These are phyloP conservation scores for Cyphomyrus plagiostoma DNA, from an alignment of 2,113 vertebrate genomes.

Conservation along the genomic window DNA sequence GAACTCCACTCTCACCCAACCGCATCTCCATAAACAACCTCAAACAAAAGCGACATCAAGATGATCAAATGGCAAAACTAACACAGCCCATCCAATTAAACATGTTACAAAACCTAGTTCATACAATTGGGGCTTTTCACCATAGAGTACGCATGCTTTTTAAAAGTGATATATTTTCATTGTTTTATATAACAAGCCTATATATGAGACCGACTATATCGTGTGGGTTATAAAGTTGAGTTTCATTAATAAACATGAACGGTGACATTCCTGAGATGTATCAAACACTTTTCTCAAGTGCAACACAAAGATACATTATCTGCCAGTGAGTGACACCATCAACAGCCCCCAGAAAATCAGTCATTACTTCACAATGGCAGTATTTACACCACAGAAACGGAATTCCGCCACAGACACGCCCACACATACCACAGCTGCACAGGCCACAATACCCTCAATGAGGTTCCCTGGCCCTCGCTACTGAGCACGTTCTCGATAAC, in stretches of 20 bases:
- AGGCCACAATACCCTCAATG: not conserved
- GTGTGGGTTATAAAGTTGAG: not conserved
- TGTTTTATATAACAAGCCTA: not conserved
- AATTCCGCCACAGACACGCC: not conserved
- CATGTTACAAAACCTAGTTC: not conserved
- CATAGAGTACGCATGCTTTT: not conserved
- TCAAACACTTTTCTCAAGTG: not conserved
- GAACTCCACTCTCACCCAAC: not conserved
- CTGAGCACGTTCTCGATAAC: not conserved
- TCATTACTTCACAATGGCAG: not conserved
- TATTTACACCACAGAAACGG: conserved; percentile 3
- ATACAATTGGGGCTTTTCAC: not conserved
- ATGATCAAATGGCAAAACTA: conserved; percentile 4
- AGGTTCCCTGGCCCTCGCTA: not conserved
- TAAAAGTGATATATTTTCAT: not conserved
- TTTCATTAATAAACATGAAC: not conserved
- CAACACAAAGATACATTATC: not conserved
- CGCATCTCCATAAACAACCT: not conserved
- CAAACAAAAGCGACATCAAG: not conserved
- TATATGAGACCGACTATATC: not conserved
- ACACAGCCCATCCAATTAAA: not conserved
- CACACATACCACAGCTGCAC: not conserved
- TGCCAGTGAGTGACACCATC: not conserved
- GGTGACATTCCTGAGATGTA: not conserved
- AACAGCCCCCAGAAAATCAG: not conserved